phyloP scores from a whole-genome alignment of 2,113 vertebrate genomes.

The Neogobius melanostomus region DNA sequence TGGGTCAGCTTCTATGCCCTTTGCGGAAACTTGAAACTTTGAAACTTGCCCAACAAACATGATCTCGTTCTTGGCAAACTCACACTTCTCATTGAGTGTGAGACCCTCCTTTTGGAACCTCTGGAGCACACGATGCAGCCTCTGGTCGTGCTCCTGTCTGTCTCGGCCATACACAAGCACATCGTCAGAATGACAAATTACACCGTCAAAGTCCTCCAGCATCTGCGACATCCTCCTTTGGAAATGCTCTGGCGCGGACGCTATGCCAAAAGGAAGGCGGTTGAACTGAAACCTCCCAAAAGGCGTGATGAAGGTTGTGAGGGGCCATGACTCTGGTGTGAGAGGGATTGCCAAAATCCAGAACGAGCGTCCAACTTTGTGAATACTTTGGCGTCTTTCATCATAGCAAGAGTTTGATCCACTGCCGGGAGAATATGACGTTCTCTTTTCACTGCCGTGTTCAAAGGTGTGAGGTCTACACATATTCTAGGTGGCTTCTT shows the following conservation, averaged over 20 bases:
- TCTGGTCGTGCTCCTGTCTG: conserved; percentile 8
- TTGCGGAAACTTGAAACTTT: no score
- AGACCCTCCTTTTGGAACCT: no score
- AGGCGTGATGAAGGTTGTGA: conserved; percentile 14
- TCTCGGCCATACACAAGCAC: conserved; percentile 7
- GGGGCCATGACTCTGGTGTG: background rate
- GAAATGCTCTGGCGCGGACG: conserved; percentile 22
- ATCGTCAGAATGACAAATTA: conserved; percentile 13
- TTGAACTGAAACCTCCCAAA: conserved; percentile 25
- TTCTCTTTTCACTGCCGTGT: no score
- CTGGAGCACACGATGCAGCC: conserved; percentile 9
- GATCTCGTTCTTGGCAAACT: no score
- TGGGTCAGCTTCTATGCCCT: no score
- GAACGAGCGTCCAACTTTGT: conserved; percentile 14
- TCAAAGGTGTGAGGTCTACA: conserved; percentile 16
- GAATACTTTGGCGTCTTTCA: conserved; percentile 14
- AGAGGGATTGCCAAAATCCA: conserved; percentile 17
- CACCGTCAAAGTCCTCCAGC: conserved; percentile 13
- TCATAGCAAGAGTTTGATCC: conserved; percentile 16
- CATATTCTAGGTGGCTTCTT: conserved; percentile 12
- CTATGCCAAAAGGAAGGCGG: conserved; percentile 21
- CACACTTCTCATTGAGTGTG: no score
- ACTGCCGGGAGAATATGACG: conserved; percentile 15
- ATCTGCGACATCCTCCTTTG: conserved; percentile 14
- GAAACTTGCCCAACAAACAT: no score